Evolutionary conservation across 2,797 vertebrate genomes (phyloP).

Genomic region (Scarus forsteni): DNA sequence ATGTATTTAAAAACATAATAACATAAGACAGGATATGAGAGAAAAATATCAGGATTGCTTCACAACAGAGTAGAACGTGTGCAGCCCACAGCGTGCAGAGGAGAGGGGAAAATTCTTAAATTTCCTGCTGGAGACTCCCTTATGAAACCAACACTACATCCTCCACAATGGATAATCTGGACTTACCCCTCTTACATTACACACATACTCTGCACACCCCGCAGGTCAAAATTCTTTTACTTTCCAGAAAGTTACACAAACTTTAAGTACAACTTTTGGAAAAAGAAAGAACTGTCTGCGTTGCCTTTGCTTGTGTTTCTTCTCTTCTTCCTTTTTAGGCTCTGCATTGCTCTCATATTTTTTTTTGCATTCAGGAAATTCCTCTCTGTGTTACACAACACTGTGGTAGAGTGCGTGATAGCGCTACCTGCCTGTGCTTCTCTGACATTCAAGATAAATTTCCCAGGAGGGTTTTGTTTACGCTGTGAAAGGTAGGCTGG

Average conservation of each 20-base stretch:
- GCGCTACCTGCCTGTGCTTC: constrained; percentile 32
- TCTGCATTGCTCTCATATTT: background rate
- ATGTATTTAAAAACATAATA: background rate
- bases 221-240: constrained; percentile 30
- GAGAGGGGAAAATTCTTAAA: constrained; percentile 34
- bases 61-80: background rate
- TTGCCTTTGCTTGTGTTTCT: constrained; percentile 10
- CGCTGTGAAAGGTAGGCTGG: constrained; percentile 51
- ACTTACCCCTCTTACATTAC: constrained; percentile 42
- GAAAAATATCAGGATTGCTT: constrained; percentile 17
- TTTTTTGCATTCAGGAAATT: constrained; percentile 46
- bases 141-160: constrained; percentile 33
- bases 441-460: constrained; percentile 65
- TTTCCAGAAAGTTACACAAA: constrained; percentile 32
- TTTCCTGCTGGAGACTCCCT: constrained; percentile 63
- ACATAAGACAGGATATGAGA: background rate
- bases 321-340: background rate
- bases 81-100: background rate
- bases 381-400: constrained; percentile 40
- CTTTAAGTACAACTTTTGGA: constrained; percentile 24
- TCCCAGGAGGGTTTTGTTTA: constrained; percentile 67
- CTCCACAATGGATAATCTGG: constrained; percentile 39
- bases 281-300: background rate
- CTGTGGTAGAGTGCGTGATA: constrained; percentile 31
- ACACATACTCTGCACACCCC: constrained; percentile 4